Percentiles rank a stretch among this genome's conserved stretches.
These are phyloP conservation scores for Mycetomoellerius zeteki DNA, from an alignment of 1,140 invertebrate genomes.

Conservation along the genomic window DNA sequence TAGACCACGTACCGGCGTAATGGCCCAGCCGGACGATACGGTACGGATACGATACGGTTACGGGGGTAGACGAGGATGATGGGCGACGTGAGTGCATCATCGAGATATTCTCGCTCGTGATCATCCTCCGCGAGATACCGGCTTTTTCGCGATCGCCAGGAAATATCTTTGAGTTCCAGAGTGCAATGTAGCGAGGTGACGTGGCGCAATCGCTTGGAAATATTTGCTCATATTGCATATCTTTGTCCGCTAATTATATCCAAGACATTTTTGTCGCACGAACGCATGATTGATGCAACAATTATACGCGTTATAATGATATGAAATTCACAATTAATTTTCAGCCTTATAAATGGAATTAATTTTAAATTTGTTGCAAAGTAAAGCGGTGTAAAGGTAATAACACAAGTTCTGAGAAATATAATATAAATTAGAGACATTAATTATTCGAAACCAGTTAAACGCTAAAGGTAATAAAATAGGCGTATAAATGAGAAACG, in stretches of 20 bases:
- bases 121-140: slow-evolving; percentile 7
- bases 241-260: not conserved
- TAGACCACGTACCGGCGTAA: slow-evolving; percentile 70
- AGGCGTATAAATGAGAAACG: slow-evolving; percentile 27
- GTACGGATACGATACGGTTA: slow-evolving; percentile 51
- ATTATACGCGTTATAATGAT: slow-evolving; percentile 34
- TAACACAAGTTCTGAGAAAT: slow-evolving; percentile 49
- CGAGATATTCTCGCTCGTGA: not conserved
- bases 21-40: slow-evolving; percentile 58
- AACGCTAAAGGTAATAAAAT: slow-evolving; percentile 26
- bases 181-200: not conserved
- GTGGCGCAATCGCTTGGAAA: not conserved
- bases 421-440: slow-evolving; percentile 58
- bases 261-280: not conserved
- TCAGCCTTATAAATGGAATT: slow-evolving; percentile 15
- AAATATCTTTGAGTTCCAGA: not conserved
- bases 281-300: slow-evolving; percentile 25
- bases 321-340: slow-evolving; percentile 31
- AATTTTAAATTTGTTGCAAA: slow-evolving; percentile 42
- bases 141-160: slow-evolving; percentile 27
- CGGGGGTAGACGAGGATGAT: slow-evolving; percentile 58
- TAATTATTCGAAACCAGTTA: slow-evolving; percentile 54
- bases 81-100: slow-evolving; percentile 39
- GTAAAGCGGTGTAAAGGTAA: not conserved
- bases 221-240: slow-evolving; percentile 5